These are phyloP conservation scores for Halcyon senegalensis DNA, from an alignment of 2,113 vertebrate species.

Conservation along the genomic window DNA sequence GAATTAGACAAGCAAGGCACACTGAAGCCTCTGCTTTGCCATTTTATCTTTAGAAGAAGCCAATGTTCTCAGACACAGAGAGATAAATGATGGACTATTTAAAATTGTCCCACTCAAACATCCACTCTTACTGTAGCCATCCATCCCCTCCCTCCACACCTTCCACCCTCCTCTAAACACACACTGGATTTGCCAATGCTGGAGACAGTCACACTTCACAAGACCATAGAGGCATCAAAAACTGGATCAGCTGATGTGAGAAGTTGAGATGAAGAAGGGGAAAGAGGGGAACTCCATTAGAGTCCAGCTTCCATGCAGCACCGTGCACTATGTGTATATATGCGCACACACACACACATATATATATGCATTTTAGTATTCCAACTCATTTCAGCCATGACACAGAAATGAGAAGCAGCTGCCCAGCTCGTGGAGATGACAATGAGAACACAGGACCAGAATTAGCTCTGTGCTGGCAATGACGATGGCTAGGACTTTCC, in stretches of 20 bases:
- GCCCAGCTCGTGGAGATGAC: not conserved
- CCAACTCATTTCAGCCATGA: not conserved
- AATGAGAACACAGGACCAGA: not conserved
- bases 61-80: not conserved
- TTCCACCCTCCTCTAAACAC: not conserved
- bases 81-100: not conserved
- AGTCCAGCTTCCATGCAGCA: not conserved
- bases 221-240: not conserved
- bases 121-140: not conserved
- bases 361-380: not conserved
- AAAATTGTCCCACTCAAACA: not conserved
- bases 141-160: not conserved
- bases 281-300: not conserved
- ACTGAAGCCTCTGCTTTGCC: not conserved
- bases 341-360: accelerated
- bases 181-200: not conserved
- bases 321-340: not conserved
- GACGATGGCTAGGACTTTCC: accelerated
- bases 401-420: slow-evolving; percentile 14
- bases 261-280: not conserved
- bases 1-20: not conserved
- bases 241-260: not conserved
- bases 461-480: not conserved
- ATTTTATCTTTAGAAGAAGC: not conserved
- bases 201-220: not conserved